phyloP scores from a whole-genome alignment of 1,140 invertebrate species.

The Dendrolimus punctatus region DNA sequence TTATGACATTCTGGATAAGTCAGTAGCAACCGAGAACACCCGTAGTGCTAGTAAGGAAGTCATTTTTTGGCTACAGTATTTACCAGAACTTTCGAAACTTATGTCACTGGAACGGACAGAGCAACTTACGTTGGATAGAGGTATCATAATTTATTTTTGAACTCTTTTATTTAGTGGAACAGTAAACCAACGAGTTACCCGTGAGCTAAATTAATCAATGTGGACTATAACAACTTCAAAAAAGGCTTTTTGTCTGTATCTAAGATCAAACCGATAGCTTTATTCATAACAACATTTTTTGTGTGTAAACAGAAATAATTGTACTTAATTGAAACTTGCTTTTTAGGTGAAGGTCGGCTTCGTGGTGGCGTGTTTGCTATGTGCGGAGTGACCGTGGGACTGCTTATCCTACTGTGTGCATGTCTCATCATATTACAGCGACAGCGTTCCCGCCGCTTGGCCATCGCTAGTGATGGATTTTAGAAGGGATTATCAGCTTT shows the following conservation, averaged over 20 bases:
- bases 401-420: constrained; percentile 34
- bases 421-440: constrained; percentile 34
- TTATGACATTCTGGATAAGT: constrained; percentile 34
- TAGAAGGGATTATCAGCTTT: too few relatives aligned
- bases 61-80: constrained; percentile 59
- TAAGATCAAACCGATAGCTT: too few relatives aligned
- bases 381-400: constrained; percentile 36
- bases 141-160: constrained; percentile 19
- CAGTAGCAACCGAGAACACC: constrained; percentile 8
- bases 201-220: too few relatives aligned
- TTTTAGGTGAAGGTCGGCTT: constrained; percentile 43
- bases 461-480: constrained; percentile 17
- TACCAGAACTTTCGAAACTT: constrained; percentile 43
- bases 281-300: too few relatives aligned
- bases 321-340: background rate
- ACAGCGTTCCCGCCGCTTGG: constrained; percentile 27
- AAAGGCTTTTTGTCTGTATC: too few relatives aligned
- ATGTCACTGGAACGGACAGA: constrained; percentile 30
- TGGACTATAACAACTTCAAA: too few relatives aligned
- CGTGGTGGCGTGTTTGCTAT: constrained; percentile 51
- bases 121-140: constrained; percentile 38
- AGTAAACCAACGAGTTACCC: too few relatives aligned
- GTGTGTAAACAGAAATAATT: background rate
- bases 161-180: too few relatives aligned
- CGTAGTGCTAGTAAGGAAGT: constrained; percentile 28